These are phyloP conservation scores for Sebastes schlegelii DNA, from an alignment of 2,113 vertebrate species.

Conservation along the genomic window DNA sequence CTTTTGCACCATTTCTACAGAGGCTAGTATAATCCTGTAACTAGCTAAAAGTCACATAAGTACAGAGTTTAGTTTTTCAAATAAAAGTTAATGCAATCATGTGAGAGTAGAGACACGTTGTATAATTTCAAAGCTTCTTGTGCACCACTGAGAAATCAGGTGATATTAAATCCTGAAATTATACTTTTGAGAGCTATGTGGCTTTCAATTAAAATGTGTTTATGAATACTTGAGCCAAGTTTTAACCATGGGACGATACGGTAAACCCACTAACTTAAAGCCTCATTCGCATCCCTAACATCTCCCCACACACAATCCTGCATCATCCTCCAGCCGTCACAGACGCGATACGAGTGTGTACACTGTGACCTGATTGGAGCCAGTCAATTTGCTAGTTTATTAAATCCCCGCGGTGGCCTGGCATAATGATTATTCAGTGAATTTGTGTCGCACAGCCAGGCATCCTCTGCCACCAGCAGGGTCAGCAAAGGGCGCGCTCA, in stretches of 20 bases:
- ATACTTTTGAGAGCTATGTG: neutral
- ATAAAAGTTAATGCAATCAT: neutral
- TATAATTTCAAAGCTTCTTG: neutral
- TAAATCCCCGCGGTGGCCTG: slow-evolving; percentile 66
- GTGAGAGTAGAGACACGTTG: neutral
- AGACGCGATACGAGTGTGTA: slow-evolving; percentile 64
- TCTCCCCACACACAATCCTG: slow-evolving; percentile 19
- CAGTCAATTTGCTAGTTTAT: slow-evolving; percentile 79
- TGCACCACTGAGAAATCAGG: neutral
- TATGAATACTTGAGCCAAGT: slow-evolving; percentile 7
- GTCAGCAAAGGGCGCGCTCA: slow-evolving; percentile 69
- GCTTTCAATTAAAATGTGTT: neutral
- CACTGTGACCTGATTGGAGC: slow-evolving; percentile 74
- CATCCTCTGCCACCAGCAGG: slow-evolving; percentile 63
- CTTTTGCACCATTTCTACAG: neutral
- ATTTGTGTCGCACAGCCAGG: slow-evolving; percentile 61
- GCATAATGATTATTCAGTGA: slow-evolving; percentile 76
- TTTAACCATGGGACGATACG: neutral
- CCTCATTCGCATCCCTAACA: slow-evolving; percentile 35
- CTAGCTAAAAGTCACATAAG: neutral
- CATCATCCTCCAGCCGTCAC: slow-evolving; percentile 57
- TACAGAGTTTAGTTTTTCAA: neutral
- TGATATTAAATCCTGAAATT: neutral
- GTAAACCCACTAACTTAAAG: slow-evolving; percentile 49
- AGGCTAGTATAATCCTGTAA: neutral